A percentile compares a stretch with the other conserved stretches of the same genome.
Conservation (phyloP, 2,888 invertebrate genomes). For the Caenorhabditis zanzibari region DNA sequence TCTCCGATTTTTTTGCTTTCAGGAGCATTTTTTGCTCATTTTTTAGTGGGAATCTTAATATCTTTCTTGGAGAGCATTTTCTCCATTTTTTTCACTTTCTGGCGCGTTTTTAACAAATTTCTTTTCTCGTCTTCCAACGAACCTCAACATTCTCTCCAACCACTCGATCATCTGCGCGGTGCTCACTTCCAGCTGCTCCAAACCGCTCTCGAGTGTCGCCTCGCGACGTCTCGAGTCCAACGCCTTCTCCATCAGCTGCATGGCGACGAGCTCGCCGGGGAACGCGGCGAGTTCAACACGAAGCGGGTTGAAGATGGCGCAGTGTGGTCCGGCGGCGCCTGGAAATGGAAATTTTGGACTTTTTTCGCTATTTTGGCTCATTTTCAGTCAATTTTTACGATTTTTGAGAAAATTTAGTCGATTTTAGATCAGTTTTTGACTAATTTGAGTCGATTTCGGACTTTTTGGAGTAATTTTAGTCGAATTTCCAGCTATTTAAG, state of each 20-base stretch:
- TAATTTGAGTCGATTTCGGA: too few relatives aligned
- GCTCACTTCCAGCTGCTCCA: conserved; percentile 92
- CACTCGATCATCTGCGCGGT: conserved; percentile 88
- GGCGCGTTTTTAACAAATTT: not conserved
- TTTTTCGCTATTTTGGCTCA: too few relatives aligned
- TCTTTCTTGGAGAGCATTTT: too few relatives aligned
- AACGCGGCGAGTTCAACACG: conserved; percentile 93
- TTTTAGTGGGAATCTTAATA: too few relatives aligned
- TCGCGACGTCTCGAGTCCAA: conserved; percentile 85
- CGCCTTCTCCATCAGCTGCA: conserved; percentile 79
- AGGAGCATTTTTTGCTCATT: too few relatives aligned
- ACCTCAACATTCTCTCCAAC: conserved; percentile 84
- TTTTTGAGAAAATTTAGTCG: too few relatives aligned
- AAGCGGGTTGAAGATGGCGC: conserved; percentile 92
- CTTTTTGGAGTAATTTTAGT: too few relatives aligned
- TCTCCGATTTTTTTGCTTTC: too few relatives aligned
- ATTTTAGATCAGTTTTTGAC: too few relatives aligned
- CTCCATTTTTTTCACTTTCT: not conserved
- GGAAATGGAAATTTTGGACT: too few relatives aligned
- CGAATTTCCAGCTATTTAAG: too few relatives aligned
- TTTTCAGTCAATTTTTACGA: too few relatives aligned
- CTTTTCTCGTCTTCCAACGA: conserved; percentile 83
- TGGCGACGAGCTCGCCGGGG: conserved; percentile 90
- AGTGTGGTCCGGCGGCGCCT: conserved; percentile 93
- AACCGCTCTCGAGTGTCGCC: conserved; percentile 85